Percentiles rank a stretch among this genome's conserved stretches.
These are phyloP conservation scores for Sycophila texana DNA, from an alignment of 2,888 invertebrate genomes.

Conservation along the genomic window DNA sequence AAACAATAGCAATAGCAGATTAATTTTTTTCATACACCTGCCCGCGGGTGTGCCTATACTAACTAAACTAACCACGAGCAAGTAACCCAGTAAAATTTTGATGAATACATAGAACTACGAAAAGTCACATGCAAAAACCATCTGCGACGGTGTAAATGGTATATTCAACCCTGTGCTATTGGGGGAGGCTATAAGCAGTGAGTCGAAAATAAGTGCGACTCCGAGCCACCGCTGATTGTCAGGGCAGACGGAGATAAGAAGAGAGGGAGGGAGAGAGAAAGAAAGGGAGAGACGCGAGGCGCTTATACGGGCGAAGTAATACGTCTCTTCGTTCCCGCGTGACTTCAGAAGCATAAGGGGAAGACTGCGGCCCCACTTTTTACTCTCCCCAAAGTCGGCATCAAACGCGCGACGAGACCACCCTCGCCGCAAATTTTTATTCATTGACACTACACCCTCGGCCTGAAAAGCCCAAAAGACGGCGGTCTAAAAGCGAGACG, in stretches of 20 bases:
- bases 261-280: conserved; percentile 61
- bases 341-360: not conserved
- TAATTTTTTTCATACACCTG: too few species aligned
- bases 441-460: conserved; percentile 73
- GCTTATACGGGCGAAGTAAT: conserved; percentile 26
- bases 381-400: conserved; percentile 70
- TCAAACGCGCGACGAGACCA: conserved; percentile 65
- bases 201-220: conserved; percentile 72
- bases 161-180: not conserved
- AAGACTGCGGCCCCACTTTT: conserved; percentile 29
- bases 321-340: not conserved
- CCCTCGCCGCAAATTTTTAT: conserved; percentile 72
- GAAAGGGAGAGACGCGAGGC: not conserved
- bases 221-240: conserved; percentile 70
- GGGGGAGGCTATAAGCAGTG: conserved; percentile 64
- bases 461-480: conserved; percentile 61
- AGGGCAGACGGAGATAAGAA: conserved; percentile 59
- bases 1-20: too few species aligned
- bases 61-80: too few species aligned
- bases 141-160: not conserved
- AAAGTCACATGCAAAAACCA: too few species aligned
- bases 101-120: too few species aligned
- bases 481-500: conserved; percentile 47
- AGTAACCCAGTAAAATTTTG: too few species aligned
- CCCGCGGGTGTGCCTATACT: too few species aligned